A percentile compares a stretch with the other conserved stretches of the same genome.
Evolutionary conservation across 2,797 vertebrate genomes (phyloP).

Genomic region (Tangara arthus): DNA sequence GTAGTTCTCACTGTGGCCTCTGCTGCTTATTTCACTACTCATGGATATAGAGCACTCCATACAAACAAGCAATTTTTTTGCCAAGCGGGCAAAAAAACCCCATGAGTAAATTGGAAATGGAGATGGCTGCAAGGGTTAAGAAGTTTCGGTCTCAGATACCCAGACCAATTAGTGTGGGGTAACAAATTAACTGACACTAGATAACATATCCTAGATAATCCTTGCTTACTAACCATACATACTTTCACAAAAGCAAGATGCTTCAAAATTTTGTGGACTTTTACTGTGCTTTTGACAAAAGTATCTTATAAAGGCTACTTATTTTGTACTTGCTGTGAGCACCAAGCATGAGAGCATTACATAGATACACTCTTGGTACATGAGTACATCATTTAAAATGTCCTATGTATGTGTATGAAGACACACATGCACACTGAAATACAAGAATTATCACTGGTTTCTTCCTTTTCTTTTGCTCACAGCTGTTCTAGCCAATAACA

Average conservation of each 20-base stretch:
- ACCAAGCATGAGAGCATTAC: neutral
- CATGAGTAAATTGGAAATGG: neutral
- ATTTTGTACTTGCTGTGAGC: neutral
- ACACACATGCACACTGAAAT: neutral
- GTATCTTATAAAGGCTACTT: neutral
- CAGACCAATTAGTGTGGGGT: neutral
- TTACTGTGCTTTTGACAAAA: neutral
- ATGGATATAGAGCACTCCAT: neutral
- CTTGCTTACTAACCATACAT: neutral
- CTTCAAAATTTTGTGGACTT: neutral
- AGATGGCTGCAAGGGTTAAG: neutral
- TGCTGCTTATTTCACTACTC: neutral
- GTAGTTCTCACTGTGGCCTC: neutral
- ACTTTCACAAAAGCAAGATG: neutral
- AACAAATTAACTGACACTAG: neutral
- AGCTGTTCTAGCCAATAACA: neutral
- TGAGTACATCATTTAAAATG: neutral
- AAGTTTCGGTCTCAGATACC: neutral
- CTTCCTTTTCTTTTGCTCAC: neutral
- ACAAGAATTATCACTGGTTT: neutral
- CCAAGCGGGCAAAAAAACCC: neutral
- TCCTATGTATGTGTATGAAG: rapidly evolving
- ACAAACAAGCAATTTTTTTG: neutral
- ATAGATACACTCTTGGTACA: neutral
- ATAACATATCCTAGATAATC: neutral